A percentile compares a stretch with the other conserved stretches of the same genome.
These are phyloP conservation scores for Fistularia commersonii DNA, from an alignment of 2,797 vertebrate species.

Conservation along the genomic window DNA sequence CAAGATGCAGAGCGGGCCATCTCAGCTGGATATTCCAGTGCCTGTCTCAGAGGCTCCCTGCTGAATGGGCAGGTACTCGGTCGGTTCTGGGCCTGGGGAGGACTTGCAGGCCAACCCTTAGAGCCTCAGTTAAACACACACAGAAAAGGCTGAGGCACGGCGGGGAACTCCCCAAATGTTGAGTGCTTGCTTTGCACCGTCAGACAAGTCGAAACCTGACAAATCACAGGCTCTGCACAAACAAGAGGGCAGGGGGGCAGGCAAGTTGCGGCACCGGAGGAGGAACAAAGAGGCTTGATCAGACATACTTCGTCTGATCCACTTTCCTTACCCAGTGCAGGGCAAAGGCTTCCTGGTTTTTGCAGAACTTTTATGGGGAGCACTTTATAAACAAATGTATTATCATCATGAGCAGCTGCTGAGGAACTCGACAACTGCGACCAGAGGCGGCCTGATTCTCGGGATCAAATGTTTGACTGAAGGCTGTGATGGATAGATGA, in stretches of 20 bases:
- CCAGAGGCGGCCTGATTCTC: too few species aligned
- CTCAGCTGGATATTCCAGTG: slow-evolving; percentile 37
- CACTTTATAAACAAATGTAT: too few species aligned
- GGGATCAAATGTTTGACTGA: too few species aligned
- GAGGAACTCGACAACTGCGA: too few species aligned
- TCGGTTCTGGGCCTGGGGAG: slow-evolving; percentile 26
- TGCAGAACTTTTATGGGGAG: too few species aligned
- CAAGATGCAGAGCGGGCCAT: slow-evolving; percentile 4
- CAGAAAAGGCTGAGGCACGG: slow-evolving; percentile 20
- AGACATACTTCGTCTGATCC: neutral
- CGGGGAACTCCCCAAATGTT: slow-evolving; percentile 63
- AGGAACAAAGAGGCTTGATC: slow-evolving; percentile 28
- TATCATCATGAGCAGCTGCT: too few species aligned
- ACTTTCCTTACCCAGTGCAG: too few species aligned
- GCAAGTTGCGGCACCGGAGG: slow-evolving; percentile 42
- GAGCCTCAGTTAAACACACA: slow-evolving; percentile 23
- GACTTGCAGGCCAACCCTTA: slow-evolving; percentile 28
- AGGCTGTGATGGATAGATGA: too few species aligned
- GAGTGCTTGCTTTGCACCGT: slow-evolving; percentile 39
- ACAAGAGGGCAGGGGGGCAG: slow-evolving; percentile 36
- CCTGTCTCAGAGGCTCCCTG: slow-evolving; percentile 9
- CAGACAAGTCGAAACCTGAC: slow-evolving; percentile 66
- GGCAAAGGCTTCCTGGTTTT: too few species aligned
- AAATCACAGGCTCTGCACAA: slow-evolving; percentile 47
- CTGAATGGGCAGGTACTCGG: slow-evolving; percentile 48